phyloP scores from a whole-genome alignment of 2,797 vertebrate species.

The Propithecus deckenii region DNA sequence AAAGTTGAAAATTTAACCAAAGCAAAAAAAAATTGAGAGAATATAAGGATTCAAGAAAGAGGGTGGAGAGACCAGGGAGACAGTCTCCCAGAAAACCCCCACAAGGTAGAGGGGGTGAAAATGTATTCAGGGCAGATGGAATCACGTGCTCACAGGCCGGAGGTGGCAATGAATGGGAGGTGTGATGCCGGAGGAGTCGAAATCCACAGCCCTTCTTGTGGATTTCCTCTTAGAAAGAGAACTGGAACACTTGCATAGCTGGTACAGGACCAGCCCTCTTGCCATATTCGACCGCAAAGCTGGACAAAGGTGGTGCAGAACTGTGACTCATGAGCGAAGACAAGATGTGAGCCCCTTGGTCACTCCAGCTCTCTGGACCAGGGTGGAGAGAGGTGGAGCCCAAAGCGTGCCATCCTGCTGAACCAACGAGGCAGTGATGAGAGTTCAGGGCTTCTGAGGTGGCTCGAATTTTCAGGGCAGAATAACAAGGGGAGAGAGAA shows the following conservation, averaged over 20 bases:
- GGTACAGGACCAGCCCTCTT: not conserved
- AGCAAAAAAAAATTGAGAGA: not conserved
- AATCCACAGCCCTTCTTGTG: not conserved
- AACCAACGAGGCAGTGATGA: not conserved
- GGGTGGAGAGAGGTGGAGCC: not conserved
- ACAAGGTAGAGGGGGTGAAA: not conserved
- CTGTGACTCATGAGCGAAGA: not conserved
- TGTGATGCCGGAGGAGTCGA: not conserved
- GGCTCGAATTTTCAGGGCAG: not conserved
- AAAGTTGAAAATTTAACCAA: not conserved
- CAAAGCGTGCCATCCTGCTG: not conserved
- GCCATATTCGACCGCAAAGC: not conserved
- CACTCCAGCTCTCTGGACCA: not conserved
- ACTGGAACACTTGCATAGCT: not conserved
- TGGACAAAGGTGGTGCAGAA: not conserved
- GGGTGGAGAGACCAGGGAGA: not conserved
- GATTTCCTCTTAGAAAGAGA: not conserved
- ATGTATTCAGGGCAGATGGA: not conserved
- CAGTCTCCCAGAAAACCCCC: not conserved
- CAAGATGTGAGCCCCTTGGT: not conserved
- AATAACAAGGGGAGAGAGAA: not conserved
- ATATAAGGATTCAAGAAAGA: not conserved
- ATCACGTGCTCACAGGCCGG: accelerated
- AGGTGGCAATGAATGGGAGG: no score
- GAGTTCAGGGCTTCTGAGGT: not conserved